Evolutionary conservation across 1,140 invertebrate genomes (phyloP).

Genomic region (Ruditapes philippinarum): DNA sequence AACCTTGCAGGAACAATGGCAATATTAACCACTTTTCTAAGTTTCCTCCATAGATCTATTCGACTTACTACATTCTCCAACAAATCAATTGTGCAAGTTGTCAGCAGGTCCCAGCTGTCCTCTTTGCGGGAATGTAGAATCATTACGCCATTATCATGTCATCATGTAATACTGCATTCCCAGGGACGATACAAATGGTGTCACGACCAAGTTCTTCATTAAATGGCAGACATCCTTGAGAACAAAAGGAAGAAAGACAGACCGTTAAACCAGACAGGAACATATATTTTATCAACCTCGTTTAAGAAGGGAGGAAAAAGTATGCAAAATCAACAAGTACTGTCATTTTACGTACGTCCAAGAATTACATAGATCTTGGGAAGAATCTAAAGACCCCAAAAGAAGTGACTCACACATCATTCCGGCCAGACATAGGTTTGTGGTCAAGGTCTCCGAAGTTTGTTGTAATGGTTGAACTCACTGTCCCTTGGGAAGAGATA

Average conservation of each 20-base stretch:
- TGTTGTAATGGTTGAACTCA: slow-evolving; percentile 12
- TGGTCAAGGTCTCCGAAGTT: not conserved
- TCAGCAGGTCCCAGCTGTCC: not conserved
- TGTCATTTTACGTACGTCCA: not conserved
- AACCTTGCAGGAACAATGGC: slow-evolving; percentile 58
- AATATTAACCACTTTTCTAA: slow-evolving; percentile 43
- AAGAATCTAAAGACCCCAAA: slow-evolving; percentile 57
- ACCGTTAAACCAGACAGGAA: not conserved
- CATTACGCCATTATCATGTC: slow-evolving; percentile 5
- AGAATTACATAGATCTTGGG: slow-evolving; percentile 35
- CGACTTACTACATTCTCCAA: slow-evolving; percentile 29
- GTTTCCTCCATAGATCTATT: slow-evolving; percentile 52
- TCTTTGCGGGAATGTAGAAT: slow-evolving; percentile 48
- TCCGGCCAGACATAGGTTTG: not conserved
- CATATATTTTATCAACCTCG: slow-evolving; percentile 9
- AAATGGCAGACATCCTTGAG: slow-evolving; percentile 10
- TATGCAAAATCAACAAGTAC: not conserved
- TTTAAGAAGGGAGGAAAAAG: not conserved
- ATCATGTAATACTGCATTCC: not conserved
- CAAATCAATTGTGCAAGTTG: slow-evolving; percentile 42
- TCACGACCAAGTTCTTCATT: slow-evolving; percentile 35
- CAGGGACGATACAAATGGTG: slow-evolving; percentile 45
- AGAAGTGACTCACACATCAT: not conserved
- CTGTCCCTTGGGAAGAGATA: slow-evolving; percentile 23
- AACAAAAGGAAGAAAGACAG: not conserved